Conservation (phyloP, 2,113 vertebrate species). For the Vicugna pacos region DNA sequence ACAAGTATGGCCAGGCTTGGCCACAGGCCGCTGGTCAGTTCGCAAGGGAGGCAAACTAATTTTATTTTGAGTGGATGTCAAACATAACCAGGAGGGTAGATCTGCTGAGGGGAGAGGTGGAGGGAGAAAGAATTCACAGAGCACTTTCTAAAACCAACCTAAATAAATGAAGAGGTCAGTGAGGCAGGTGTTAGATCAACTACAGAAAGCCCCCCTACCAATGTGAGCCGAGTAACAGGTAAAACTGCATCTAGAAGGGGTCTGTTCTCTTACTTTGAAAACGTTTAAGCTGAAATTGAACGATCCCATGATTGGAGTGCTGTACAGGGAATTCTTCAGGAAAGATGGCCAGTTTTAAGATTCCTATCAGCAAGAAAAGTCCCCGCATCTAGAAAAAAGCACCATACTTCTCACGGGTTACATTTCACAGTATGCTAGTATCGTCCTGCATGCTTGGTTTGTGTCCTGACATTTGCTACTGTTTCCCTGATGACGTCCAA, state of each 20-base stretch:
- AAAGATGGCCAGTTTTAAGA: not conserved
- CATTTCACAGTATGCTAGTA: not conserved
- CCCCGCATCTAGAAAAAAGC: not conserved
- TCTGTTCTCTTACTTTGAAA: not conserved
- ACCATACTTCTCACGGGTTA: not conserved
- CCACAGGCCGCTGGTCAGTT: not conserved
- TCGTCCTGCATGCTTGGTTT: not conserved
- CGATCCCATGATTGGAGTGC: not conserved
- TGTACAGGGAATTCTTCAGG: not conserved
- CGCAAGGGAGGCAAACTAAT: not conserved
- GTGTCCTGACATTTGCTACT: not conserved
- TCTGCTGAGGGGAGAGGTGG: not conserved
- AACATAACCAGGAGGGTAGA: not conserved
- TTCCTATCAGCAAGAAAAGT: not conserved
- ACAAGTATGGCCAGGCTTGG: not conserved
- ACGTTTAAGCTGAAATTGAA: not conserved
- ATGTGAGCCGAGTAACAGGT: fast-evolving
- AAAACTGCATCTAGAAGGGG: not conserved
- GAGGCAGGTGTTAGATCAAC: not conserved
- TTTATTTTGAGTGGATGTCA: constrained; percentile 46
- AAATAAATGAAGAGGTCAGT: not conserved
- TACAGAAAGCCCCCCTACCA: not conserved
- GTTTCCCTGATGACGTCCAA: not conserved
- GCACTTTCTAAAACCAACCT: not conserved
- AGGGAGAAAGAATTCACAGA: not conserved